Evolutionary conservation across 2,113 vertebrate genomes (phyloP), one percentile per base, ranked within the genome.

Genomic region (Apaloderma vittatum): DNA sequence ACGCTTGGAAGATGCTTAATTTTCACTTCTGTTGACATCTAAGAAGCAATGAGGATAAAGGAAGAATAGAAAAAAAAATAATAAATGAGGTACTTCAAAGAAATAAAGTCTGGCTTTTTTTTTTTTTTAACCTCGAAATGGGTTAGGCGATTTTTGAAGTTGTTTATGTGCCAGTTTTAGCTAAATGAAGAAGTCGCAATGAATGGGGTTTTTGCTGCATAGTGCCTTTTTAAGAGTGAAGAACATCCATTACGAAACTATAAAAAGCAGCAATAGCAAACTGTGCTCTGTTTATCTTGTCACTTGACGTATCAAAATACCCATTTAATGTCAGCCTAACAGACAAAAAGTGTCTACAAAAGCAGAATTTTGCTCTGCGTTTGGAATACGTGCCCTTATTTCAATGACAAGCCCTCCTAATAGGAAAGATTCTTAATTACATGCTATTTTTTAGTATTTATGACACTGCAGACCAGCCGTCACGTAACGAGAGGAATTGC

Each of bases 241-340:
- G 68, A 92, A 58, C 66, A n/a, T 49, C 76, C 83, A 66, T 90
- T 85, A 72, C 20, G 40, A 59, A 92, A 68, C 79, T 57, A 92
- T 81, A 91, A 93, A 94, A 95, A 94, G 94, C 79, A 78, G 67
- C 87, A 75, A 34, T 2, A 62, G 88, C 65, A 70, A 95, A 92
- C n/a, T 36, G 83, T 30, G 65, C 71, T 29, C 46, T 43, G 71
- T 83, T 96, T 88, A 82, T 96, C 87, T 94, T 54, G 8, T 92
- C 88, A 88, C 88, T 78, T 65, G 76, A 71, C 36, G 12, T 36
- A 95, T 84, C 92, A 94, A 92, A 92, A 94, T 89, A 95, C 86
- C 76, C 86, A 93, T 57, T 94, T 75, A 87, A 76, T n/a, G 78
- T 91, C 95, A 96, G 80, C 76, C 37, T 3, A 81, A 74, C 72